Evolutionary conservation across 1,140 invertebrate species (phyloP).

Genomic region (Wiebesia pumilae): DNA sequence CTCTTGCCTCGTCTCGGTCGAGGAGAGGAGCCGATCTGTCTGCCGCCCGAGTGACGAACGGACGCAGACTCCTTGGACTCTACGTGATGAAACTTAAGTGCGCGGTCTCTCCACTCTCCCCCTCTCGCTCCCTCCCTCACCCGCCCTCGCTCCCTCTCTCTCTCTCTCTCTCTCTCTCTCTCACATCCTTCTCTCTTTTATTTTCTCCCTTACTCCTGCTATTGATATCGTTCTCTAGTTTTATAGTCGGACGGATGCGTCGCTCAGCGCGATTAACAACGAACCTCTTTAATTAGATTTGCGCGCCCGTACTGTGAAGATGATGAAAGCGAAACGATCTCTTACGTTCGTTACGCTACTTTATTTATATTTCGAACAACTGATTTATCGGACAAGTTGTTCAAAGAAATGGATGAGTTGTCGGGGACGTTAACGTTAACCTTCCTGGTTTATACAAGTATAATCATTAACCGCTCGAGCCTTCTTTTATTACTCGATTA

Average conservation of each 20-base stretch:
- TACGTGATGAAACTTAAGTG: slow-evolving; percentile 58
- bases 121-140: neutral
- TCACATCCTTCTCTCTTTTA: neutral
- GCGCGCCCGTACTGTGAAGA: neutral
- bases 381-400: too few species aligned
- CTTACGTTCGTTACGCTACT: neutral
- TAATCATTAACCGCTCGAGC: too few species aligned
- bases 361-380: too few species aligned
- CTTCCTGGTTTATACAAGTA: too few species aligned
- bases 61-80: slow-evolving; percentile 15
- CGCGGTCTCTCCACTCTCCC: neutral
- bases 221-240: slow-evolving; percentile 38
- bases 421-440: too few species aligned
- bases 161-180: neutral
- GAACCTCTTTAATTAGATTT: slow-evolving; percentile 26
- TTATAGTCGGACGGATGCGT: neutral
- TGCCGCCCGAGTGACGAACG: slow-evolving; percentile 41
- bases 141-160: neutral
- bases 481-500: too few species aligned
- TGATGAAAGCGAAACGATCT: neutral
- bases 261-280: neutral
- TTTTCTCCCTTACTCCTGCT: neutral
- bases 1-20: slow-evolving; percentile 6
- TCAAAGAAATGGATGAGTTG: too few species aligned
- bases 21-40: slow-evolving; percentile 54